Conservation (phyloP, 1,140 invertebrate species). For the Leptonema lineaticorne region DNA sequence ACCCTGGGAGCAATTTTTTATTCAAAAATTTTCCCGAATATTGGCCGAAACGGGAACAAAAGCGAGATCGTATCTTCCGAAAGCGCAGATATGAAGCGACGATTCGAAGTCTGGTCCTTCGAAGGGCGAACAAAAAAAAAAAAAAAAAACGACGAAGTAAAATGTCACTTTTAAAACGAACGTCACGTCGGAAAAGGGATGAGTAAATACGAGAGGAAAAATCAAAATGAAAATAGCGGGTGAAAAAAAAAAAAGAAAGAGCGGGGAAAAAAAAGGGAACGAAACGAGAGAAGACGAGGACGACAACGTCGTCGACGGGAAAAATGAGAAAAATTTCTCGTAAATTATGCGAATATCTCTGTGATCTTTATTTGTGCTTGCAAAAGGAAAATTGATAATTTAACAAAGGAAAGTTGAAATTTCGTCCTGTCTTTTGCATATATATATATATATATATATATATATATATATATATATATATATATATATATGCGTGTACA, state of each 20-base stretch:
- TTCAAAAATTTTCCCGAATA: no score
- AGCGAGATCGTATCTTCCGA: neutral
- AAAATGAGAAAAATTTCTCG: slow-evolving; percentile 11
- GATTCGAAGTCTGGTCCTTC: neutral
- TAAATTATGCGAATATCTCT: slow-evolving; percentile 24
- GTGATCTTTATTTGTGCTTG: slow-evolving; percentile 22
- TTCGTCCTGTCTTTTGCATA: neutral
- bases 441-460: neutral
- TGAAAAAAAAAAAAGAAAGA: no score
- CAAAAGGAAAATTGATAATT: slow-evolving; percentile 17
- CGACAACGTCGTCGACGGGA: neutral
- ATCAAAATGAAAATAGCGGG: neutral
- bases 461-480: neutral
- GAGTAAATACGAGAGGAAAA: neutral
- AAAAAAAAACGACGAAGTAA: neutral
- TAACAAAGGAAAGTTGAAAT: slow-evolving; percentile 23
- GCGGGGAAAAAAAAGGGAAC: neutral
- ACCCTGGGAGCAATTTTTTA: no score
- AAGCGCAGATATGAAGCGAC: neutral
- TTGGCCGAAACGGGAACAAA: neutral
- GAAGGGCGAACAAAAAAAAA: neutral
- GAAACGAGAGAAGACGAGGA: no score
- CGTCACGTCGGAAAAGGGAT: no score
- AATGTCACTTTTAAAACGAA: slow-evolving; percentile 2
- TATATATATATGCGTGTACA: neutral